Conservation (phyloP, 2,113 vertebrate genomes). For the Chionomys nivalis region DNA sequence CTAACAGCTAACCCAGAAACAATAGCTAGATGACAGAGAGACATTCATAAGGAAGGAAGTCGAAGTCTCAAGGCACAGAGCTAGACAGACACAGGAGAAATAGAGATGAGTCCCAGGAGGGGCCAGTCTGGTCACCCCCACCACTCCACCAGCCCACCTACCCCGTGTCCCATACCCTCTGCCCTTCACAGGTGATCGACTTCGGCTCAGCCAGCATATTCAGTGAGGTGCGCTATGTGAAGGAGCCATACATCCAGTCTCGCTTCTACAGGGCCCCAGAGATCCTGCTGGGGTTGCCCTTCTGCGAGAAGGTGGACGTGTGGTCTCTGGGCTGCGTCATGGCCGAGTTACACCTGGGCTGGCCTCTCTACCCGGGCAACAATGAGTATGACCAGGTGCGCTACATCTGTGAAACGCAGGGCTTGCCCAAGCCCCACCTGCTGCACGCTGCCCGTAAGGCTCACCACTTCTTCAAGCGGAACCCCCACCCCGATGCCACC, state of each 20-base stretch:
- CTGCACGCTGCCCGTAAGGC: constrained; percentile 83
- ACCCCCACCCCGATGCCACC: background rate
- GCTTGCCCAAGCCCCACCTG: constrained; percentile 82
- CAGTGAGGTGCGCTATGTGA: constrained; percentile 80
- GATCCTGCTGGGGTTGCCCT: constrained; percentile 88
- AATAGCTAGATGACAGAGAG: background rate
- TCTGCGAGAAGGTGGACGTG: constrained; percentile 87
- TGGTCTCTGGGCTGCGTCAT: constrained; percentile 89
- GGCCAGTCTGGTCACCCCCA: fast-evolving
- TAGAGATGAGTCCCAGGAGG: background rate
- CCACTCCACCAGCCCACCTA: background rate
- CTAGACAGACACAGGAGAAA: background rate
- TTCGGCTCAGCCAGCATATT: constrained; percentile 88
- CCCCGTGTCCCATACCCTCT: background rate
- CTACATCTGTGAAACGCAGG: constrained; percentile 88
- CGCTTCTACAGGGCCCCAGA: constrained; percentile 88
- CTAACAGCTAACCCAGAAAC: background rate
- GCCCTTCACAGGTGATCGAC: constrained; percentile 82
- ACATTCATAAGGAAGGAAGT: background rate
- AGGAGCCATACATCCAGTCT: constrained; percentile 88
- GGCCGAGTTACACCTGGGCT: constrained; percentile 87
- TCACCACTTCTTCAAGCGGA: constrained; percentile 82
- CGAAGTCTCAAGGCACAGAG: background rate
- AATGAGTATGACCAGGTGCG: constrained; percentile 86
- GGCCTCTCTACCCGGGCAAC: constrained; percentile 87